These are phyloP conservation scores for Enteromius radiatus DNA, from an alignment of 2,797 vertebrate species.

Conservation along the genomic window DNA sequence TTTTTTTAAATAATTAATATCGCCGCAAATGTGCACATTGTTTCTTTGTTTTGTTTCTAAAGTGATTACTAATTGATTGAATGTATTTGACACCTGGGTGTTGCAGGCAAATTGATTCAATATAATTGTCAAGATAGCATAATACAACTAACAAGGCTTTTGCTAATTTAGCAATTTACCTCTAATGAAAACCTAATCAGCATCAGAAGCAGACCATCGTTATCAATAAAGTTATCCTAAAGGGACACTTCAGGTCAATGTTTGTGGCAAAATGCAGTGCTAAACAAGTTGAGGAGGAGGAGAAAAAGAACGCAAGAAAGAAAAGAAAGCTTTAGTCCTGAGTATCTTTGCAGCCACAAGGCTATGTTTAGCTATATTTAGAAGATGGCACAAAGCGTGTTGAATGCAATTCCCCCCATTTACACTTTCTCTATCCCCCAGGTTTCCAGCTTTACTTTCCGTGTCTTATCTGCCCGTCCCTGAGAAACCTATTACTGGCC, in stretches of 20 bases:
- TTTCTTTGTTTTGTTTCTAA: neutral
- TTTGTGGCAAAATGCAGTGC: neutral
- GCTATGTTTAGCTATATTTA: conserved; percentile 31
- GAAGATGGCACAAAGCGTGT: neutral
- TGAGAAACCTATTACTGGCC: conserved; percentile 58
- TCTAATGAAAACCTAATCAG: conserved; percentile 18
- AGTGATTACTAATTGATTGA: neutral
- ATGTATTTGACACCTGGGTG: conserved; percentile 18
- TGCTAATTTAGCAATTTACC: conserved; percentile 8
- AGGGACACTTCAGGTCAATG: neutral
- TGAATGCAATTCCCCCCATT: conserved; percentile 17
- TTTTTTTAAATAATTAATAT: no score
- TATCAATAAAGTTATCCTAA: neutral
- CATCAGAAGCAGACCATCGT: neutral
- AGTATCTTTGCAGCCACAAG: conserved; percentile 7
- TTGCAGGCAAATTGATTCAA: conserved; percentile 9
- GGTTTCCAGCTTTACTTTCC: conserved; percentile 26
- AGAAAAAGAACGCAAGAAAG: no score
- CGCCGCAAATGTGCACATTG: no score
- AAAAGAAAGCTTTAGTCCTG: neutral
- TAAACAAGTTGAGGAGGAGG: neutral
- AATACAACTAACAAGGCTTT: conserved; percentile 1
- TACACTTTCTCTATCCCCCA: conserved; percentile 3
- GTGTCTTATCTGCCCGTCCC: conserved; percentile 50
- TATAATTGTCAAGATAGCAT: conserved; percentile 13